Percentiles rank a stretch among this genome's conserved stretches.
Evolutionary conservation across 2,797 vertebrate species (phyloP).

Genomic region (Periparus ater): DNA sequence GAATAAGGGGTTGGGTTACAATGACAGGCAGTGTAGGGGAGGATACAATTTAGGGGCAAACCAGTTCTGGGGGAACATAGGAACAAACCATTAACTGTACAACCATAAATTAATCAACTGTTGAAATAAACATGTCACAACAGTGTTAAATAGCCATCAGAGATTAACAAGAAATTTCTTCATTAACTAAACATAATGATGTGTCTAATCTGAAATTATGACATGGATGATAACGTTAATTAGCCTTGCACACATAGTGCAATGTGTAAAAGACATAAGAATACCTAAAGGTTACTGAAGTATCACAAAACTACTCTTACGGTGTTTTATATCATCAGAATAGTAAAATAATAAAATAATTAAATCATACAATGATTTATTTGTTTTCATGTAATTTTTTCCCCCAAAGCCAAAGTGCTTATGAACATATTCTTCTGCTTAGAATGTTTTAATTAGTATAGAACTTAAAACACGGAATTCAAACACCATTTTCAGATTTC

Average conservation of each 20-base stretch:
- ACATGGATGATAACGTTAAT: constrained; percentile 16
- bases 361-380: neutral
- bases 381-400: neutral
- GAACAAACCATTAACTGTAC: too few relatives aligned
- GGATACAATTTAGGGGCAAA: too few relatives aligned
- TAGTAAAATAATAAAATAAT: neutral
- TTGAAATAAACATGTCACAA: too few relatives aligned
- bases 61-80: too few relatives aligned
- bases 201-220: constrained; percentile 45
- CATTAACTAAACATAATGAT: constrained; percentile 37
- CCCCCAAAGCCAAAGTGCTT: neutral
- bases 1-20: too few relatives aligned
- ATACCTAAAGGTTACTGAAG: neutral
- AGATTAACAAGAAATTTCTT: neutral
- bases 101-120: too few relatives aligned
- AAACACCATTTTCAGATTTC: neutral
- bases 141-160: constrained; percentile 33
- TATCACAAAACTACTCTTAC: neutral
- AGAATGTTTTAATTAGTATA: neutral
- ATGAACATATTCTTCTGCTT: neutral
- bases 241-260: neutral
- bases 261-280: neutral
- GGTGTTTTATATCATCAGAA: neutral
- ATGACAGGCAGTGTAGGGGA: too few relatives aligned
- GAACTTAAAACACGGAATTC: neutral